Conservation (phyloP, 1,140 invertebrate genomes). For the Drosophila prosaltans region DNA sequence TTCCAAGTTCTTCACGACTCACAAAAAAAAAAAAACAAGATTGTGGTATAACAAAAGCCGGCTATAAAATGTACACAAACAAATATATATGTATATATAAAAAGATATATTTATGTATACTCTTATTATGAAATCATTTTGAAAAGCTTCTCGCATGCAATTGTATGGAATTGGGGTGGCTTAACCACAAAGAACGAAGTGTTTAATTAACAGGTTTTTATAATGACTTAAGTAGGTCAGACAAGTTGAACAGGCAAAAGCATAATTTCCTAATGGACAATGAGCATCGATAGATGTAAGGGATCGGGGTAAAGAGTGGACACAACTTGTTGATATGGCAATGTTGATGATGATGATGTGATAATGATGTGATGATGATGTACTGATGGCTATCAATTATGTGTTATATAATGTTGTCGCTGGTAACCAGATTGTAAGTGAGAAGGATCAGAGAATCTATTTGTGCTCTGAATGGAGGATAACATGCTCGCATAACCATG, state of each 20-base stretch:
- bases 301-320: slow-evolving; percentile 7
- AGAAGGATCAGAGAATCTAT: slow-evolving; percentile 6
- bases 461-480: background rate
- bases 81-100: too few relatives aligned
- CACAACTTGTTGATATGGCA: slow-evolving; percentile 70
- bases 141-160: too few relatives aligned
- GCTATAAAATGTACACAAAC: too few relatives aligned
- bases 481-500: background rate
- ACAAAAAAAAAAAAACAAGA: too few relatives aligned
- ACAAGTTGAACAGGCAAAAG: slow-evolving; percentile 12
- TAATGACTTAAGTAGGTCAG: slow-evolving; percentile 63
- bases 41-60: too few relatives aligned
- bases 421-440: slow-evolving; percentile 14
- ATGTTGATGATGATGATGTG: slow-evolving; percentile 15
- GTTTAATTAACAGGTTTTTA: slow-evolving; percentile 63
- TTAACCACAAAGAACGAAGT: slow-evolving; percentile 29
- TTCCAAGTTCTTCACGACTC: too few relatives aligned
- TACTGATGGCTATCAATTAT: slow-evolving; percentile 28
- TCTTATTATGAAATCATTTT: too few relatives aligned
- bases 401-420: slow-evolving; percentile 39
- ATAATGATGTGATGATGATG: slow-evolving; percentile 2
- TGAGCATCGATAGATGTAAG: slow-evolving; percentile 5
- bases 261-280: slow-evolving; percentile 67
- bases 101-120: too few relatives aligned
- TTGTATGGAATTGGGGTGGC: background rate